These are phyloP conservation scores for Labeo catla DNA, from an alignment of 2,113 vertebrate genomes.

Conservation along the genomic window DNA sequence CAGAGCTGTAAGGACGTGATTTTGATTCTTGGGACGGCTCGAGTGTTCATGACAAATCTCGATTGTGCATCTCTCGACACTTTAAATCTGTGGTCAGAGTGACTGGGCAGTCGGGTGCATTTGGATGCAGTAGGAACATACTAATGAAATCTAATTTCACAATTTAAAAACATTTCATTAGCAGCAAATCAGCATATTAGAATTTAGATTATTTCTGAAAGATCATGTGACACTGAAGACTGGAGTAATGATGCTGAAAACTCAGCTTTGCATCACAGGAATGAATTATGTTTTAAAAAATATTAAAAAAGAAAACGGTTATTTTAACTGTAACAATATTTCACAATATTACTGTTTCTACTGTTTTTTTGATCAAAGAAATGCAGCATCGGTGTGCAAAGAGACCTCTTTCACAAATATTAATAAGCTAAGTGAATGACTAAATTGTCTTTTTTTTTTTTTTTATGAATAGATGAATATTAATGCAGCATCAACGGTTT, in stretches of 20 bases:
- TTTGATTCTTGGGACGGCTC: conserved; percentile 15
- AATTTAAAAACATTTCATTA: no score
- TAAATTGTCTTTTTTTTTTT: neutral
- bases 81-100: conserved; percentile 16
- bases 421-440: neutral
- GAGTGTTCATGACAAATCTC: conserved; percentile 21
- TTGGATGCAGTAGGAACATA: neutral
- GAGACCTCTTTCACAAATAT: neutral
- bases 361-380: neutral
- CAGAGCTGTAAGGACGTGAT: neutral
- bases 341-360: neutral
- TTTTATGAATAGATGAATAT: neutral
- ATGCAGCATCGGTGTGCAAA: no score
- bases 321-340: neutral
- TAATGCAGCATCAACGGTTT: neutral
- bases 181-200: no score
- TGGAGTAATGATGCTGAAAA: no score
- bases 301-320: no score
- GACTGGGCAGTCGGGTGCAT: neutral
- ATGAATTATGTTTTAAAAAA: no score
- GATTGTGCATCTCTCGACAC: neutral
- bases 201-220: no score
- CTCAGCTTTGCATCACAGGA: no score
- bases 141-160: neutral
- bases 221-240: no score